Evolutionary conservation across 2,113 vertebrate species (phyloP).

Genomic region (Rhinolophus ferrumequinum): DNA sequence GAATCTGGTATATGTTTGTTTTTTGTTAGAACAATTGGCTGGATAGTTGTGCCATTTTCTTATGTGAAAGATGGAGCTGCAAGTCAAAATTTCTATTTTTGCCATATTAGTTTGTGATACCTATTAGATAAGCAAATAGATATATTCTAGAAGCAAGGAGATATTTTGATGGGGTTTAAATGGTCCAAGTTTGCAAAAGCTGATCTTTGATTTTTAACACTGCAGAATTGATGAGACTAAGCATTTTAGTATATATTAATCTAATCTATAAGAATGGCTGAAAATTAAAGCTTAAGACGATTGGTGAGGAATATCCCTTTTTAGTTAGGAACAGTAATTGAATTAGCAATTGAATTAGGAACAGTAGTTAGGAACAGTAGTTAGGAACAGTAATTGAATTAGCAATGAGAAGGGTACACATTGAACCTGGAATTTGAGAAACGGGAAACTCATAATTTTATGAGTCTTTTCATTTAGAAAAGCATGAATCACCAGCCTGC

Average conservation of each 20-base stretch:
- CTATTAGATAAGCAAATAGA: not conserved
- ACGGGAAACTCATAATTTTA: not conserved
- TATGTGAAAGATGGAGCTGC: not conserved
- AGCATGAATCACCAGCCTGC: not conserved
- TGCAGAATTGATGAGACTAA: not conserved
- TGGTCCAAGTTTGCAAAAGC: not conserved
- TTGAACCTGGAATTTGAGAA: not conserved
- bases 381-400: not conserved
- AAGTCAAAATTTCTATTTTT: constrained; percentile 20
- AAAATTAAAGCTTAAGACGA: not conserved
- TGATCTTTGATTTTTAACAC: not conserved
- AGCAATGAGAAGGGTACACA: not conserved
- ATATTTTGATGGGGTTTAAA: not conserved
- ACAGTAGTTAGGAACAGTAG: too few relatives aligned
- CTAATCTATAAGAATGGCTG: not conserved
- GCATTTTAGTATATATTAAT: not conserved
- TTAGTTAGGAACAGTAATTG: not conserved
- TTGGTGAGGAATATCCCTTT: not conserved
- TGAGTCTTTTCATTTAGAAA: not conserved
- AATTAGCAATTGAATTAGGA: not conserved
- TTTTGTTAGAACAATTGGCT: not conserved
- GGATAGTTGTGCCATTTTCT: not conserved
- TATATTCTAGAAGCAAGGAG: not conserved
- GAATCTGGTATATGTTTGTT: not conserved
- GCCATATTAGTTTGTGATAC: not conserved